A percentile compares a stretch with the other conserved stretches of the same genome.
Conservation (phyloP, 1,140 invertebrate species). For the Habropoda laboriosa region DNA sequence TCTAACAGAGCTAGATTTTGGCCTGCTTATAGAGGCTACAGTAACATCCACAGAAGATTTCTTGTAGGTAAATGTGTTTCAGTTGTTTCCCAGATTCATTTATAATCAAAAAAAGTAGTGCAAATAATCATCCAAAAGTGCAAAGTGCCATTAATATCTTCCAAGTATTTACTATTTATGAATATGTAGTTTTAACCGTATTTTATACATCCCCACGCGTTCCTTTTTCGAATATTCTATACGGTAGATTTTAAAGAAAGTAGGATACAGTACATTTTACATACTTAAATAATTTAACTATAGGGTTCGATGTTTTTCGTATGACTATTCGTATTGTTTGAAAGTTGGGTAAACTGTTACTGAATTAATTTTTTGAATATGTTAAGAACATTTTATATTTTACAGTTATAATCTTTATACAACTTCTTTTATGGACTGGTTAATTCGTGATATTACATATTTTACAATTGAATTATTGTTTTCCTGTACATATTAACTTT, state of each 20-base stretch:
- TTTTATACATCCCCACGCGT: slow-evolving; percentile 1
- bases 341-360: not conserved
- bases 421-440: not conserved
- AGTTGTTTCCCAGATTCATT: not conserved
- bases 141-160: slow-evolving; percentile 46
- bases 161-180: not conserved
- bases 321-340: not conserved
- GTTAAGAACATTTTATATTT: not conserved
- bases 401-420: not conserved
- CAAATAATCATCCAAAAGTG: not conserved
- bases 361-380: not conserved
- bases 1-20: slow-evolving; percentile 90
- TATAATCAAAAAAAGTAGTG: slow-evolving; percentile 23
- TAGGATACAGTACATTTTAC: not conserved
- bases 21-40: slow-evolving; percentile 90
- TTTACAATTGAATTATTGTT: not conserved
- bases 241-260: not conserved
- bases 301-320: not conserved
- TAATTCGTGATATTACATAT: slow-evolving; percentile 7
- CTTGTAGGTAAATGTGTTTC: slow-evolving; percentile 67
- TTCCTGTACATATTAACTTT: not conserved
- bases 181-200: not conserved
- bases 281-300: not conserved
- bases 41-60: slow-evolving; percentile 84
- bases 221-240: not conserved